Evolutionary conservation across 2,113 vertebrate species (phyloP), one percentile per base, ranked within the genome.

Genomic region (Cyanoderma ruficeps): DNA sequence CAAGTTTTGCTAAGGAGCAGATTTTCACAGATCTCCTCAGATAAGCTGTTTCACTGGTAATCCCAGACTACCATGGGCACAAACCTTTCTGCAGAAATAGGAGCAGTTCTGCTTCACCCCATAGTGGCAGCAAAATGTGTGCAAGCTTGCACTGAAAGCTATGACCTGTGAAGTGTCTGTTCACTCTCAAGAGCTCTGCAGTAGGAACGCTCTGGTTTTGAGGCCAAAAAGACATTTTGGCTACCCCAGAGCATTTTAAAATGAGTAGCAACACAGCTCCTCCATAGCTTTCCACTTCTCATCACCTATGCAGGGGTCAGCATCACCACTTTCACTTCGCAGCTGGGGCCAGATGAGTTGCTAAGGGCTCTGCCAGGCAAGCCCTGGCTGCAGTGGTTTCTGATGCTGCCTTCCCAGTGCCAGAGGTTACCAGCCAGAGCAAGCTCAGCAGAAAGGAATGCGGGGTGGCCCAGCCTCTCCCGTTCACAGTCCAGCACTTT

Each of bases 361-460:
- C 63, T 61, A 9, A 41, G n/a, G 25, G 63, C 39, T 88, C 60
- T 67, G 50, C 24, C 86, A 96, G 49, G 37, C 42, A 75, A 79
- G 52, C 61, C 49, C 60, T 55, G 47, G 35, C 82, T 59, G 44
- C 52, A 59, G 52, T 0, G 1, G 82, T 21, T 87, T 65, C 56
- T 1, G 1, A 44, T 2, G 3, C 52, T 5, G 4, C 53, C 46
- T 46, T 74, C 39, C 83, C 67, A 31, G 63, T 25, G 64, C 31
- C 78, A 81, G 91, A 88, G 59, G 93, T 89, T 86, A 78, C 72
- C 69, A 89, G 68, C 22, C 83, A 84, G 84, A 70, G 69, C 64
- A 87, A 65, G 69, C 90, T 95, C 87, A 95, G 81, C 69, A 91
- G 44, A 87, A 91, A 95, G 69, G 93, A 93, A 94, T 75, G 81